Conservation (phyloP, 1,140 invertebrate genomes). For the Sitophilus oryzae region DNA sequence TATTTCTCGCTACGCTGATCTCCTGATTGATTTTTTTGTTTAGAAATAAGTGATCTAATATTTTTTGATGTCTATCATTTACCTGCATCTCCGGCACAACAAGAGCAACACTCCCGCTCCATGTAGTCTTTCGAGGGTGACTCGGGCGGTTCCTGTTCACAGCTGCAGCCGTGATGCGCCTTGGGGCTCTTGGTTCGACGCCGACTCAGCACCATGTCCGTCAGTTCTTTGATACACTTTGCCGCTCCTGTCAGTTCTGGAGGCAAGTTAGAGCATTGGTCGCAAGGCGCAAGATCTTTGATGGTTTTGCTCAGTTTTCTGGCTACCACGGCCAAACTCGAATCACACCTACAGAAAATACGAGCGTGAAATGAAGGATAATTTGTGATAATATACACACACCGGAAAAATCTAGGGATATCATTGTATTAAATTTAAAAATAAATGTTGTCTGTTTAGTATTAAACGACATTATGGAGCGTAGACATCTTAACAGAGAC, state of each 20-base stretch:
- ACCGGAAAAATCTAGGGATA: no score
- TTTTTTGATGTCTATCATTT: not conserved
- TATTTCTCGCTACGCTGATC: not conserved
- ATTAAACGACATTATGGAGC: no score
- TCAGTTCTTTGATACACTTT: conserved; percentile 30
- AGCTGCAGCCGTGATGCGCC: not conserved
- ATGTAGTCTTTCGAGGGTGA: not conserved
- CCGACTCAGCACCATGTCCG: conserved; percentile 27
- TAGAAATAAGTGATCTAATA: not conserved
- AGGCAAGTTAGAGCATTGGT: conserved; percentile 27
- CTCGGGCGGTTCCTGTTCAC: conserved; percentile 4
- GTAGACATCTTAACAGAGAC: no score
- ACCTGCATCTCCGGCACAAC: conserved; percentile 16
- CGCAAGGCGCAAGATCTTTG: conserved; percentile 29
- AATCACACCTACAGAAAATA: conserved; percentile 8
- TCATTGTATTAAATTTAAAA: no score
- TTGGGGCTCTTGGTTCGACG: not conserved
- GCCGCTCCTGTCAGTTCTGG: conserved; percentile 27
- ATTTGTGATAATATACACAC: no score
- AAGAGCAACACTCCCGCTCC: conserved; percentile 16
- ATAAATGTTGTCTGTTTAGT: no score
- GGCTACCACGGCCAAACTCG: conserved; percentile 31
- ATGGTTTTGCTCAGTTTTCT: conserved; percentile 32
- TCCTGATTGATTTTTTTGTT: not conserved
- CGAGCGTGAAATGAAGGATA: not conserved